Conservation (phyloP, 2,113 vertebrate species). For the Clupea harengus region DNA sequence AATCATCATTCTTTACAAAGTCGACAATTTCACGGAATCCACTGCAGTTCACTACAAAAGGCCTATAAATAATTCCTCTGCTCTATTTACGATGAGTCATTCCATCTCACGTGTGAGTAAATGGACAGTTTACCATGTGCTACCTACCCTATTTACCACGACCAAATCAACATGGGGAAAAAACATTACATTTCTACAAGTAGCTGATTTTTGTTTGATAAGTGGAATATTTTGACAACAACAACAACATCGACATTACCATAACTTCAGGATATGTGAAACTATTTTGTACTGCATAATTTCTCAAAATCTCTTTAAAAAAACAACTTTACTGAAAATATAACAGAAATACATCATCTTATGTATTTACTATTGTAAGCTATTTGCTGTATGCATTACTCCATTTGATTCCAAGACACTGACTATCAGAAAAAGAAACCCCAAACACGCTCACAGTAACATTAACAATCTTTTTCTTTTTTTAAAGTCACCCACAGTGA, state of each 20-base stretch:
- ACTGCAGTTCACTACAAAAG: constrained; percentile 50
- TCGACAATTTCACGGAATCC: constrained; percentile 40
- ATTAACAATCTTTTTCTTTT: constrained; percentile 14
- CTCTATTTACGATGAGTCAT: constrained; percentile 40
- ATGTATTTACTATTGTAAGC: too few relatives aligned
- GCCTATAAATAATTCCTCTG: constrained; percentile 41
- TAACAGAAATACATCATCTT: too few relatives aligned
- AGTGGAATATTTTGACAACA: background rate
- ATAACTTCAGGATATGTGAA: background rate
- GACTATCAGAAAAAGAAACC: background rate
- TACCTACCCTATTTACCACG: too few relatives aligned
- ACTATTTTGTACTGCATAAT: background rate
- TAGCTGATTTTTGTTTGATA: too few relatives aligned
- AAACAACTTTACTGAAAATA: too few relatives aligned
- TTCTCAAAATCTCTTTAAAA: too few relatives aligned
- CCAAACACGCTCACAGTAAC: background rate
- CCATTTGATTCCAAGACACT: background rate
- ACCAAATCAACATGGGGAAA: too few relatives aligned
- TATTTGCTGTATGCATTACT: background rate
- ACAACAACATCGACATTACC: background rate
- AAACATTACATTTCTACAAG: too few relatives aligned
- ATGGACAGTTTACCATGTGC: too few relatives aligned
- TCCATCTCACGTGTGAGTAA: constrained; percentile 24
- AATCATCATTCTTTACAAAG: constrained; percentile 55
- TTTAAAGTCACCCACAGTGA: constrained; percentile 33